A percentile compares a stretch with the other conserved stretches of the same genome.
Conservation (phyloP, 2,888 invertebrate genomes). For the Sphaerophoria rueppellii region DNA sequence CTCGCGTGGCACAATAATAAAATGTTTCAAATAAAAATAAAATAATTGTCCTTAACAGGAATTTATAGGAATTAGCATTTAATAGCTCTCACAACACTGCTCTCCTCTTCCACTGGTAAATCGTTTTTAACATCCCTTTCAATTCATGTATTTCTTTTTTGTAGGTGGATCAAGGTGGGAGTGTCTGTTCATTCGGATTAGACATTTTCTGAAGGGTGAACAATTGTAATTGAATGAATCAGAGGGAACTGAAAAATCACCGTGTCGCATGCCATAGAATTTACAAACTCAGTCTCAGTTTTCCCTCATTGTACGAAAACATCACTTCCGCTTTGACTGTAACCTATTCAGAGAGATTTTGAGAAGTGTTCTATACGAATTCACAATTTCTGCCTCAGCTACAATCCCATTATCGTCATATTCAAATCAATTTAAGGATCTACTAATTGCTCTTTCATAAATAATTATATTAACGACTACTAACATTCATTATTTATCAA, state of each 20-base stretch:
- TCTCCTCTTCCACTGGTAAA: constrained; percentile 57
- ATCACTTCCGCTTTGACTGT: constrained; percentile 58
- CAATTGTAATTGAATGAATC: constrained; percentile 73
- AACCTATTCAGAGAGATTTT: constrained; percentile 34
- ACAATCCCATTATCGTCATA: constrained; percentile 55
- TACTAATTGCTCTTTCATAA: constrained; percentile 36
- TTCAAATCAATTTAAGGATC: constrained; percentile 48
- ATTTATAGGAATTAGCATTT: constrained; percentile 72
- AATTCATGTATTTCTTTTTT: constrained; percentile 42
- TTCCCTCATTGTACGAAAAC: constrained; percentile 58
- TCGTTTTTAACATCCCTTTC: constrained; percentile 66
- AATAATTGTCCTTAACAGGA: constrained; percentile 71
- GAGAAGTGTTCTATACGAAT: background rate
- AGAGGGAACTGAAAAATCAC: constrained; percentile 69
- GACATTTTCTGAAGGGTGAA: constrained; percentile 70
- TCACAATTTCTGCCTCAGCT: constrained; percentile 7
- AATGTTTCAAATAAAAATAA: constrained; percentile 73
- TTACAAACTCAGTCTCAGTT: constrained; percentile 24
- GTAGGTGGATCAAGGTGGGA: constrained; percentile 70
- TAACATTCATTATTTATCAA: too few species aligned
- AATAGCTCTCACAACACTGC: constrained; percentile 68
- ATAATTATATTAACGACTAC: constrained; percentile 10
- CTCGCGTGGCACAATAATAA: constrained; percentile 73
- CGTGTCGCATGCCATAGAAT: constrained; percentile 71
- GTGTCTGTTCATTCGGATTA: constrained; percentile 70